Evolutionary conservation across 1,140 invertebrate species (phyloP).

Genomic region (Pogonomyrmex barbatus): DNA sequence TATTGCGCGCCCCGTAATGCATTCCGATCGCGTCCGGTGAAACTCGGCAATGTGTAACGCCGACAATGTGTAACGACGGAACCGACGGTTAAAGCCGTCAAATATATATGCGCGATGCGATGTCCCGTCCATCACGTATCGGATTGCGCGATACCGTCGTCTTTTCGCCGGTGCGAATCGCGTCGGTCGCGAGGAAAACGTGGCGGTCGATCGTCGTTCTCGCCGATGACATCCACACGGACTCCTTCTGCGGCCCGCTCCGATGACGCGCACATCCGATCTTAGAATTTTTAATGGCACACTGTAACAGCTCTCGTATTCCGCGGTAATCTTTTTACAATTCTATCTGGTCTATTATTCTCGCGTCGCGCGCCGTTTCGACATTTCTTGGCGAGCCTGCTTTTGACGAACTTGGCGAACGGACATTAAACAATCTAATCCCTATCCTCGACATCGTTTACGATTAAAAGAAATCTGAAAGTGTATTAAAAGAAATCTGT

Average conservation of each 20-base stretch:
- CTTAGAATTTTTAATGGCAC: slow-evolving; percentile 71
- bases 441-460: not conserved
- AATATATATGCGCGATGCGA: slow-evolving; percentile 67
- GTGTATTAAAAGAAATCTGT: too few species aligned
- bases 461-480: not conserved
- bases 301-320: slow-evolving; percentile 7
- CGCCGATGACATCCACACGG: slow-evolving; percentile 48
- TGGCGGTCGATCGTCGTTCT: slow-evolving; percentile 30
- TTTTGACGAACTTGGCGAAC: not conserved
- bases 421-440: not conserved
- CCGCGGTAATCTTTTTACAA: not conserved
- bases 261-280: slow-evolving; percentile 55
- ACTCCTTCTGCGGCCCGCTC: slow-evolving; percentile 37
- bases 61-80: slow-evolving; percentile 48
- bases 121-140: slow-evolving; percentile 70
- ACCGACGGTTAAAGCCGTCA: slow-evolving; percentile 66
- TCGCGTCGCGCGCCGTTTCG: slow-evolving; percentile 11
- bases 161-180: slow-evolving; percentile 68
- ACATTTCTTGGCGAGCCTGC: not conserved
- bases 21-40: slow-evolving; percentile 80
- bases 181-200: slow-evolving; percentile 47
- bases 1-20: not conserved
- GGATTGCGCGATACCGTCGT: slow-evolving; percentile 72
- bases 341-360: not conserved
- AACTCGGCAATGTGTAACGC: slow-evolving; percentile 80